These are phyloP conservation scores for Phasia obesa DNA, from an alignment of 2,888 invertebrate species.

Conservation along the genomic window DNA sequence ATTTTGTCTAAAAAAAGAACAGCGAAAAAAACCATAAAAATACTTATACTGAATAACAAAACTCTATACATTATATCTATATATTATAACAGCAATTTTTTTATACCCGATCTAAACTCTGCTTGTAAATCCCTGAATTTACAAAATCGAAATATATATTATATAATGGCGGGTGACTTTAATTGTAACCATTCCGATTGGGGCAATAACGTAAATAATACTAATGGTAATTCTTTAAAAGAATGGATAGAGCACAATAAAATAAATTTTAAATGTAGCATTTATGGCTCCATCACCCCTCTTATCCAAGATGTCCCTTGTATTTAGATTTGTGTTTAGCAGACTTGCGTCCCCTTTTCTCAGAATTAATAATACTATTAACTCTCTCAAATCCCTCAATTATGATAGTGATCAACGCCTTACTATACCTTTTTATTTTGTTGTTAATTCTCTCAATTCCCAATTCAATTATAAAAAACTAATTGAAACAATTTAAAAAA, in stretches of 20 bases:
- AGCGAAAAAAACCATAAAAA: background rate
- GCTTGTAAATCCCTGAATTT: constrained; percentile 36
- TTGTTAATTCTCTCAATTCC: constrained; percentile 5
- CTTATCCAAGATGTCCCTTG: constrained; percentile 39
- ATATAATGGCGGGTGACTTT: constrained; percentile 12
- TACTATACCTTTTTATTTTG: constrained; percentile 8
- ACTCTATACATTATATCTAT: constrained; percentile 19
- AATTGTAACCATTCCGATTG: background rate
- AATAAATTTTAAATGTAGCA: background rate
- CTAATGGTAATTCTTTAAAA: too few species aligned
- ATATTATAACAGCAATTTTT: constrained; percentile 35
- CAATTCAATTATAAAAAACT: constrained; percentile 54
- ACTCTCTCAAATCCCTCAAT: constrained; percentile 29
- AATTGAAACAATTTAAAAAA: constrained; percentile 44
- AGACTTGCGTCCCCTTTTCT: constrained; percentile 30
- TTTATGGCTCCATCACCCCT: constrained; percentile 51
- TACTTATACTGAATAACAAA: background rate
- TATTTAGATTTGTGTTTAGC: constrained; percentile 54
- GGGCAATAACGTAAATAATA: too few species aligned
- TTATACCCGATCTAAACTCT: constrained; percentile 18
- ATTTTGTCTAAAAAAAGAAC: background rate
- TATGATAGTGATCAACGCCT: constrained; percentile 35
- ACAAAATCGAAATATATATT: constrained; percentile 42
- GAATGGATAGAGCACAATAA: too few species aligned
- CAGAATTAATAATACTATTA: constrained; percentile 31